Evolutionary conservation across 2,113 vertebrate genomes (phyloP), one percentile per base, ranked within the genome.

Genomic region (Oncorhynchus tshawytscha): DNA sequence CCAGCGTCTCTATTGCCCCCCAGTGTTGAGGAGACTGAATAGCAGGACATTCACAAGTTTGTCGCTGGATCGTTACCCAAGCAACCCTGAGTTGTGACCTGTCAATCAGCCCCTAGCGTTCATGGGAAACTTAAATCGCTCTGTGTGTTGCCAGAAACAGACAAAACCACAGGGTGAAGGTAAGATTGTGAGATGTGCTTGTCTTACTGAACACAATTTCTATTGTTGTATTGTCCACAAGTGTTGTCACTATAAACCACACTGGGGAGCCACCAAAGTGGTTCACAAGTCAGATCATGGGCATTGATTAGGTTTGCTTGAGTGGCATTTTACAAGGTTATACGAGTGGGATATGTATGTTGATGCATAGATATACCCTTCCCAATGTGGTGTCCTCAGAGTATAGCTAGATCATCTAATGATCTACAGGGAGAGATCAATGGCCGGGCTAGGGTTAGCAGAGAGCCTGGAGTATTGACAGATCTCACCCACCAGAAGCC

Each of bases 1-100:
- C 2, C 4, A 13, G 82, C 86, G 64, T 78, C 95, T 92, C 89
- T 90, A 92, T 93, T 97, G 95, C 95, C 95, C 95, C 95, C 96
- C 93, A 93, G 95, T 96, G 96, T 92, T 20, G 51, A 24, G 79
- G 77, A 67, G 59, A 59, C 60, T 86, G 57, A 74, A 39, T 69
- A 27, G 27, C 54, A 31, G 22, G 48, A 39, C 18, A 16, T 73
- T 29, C 9, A 68, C 9, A 2, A 13, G 51, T 67, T 12, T 69
- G 22, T 16, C 54, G 5, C 13, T 20, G 15, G 67, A 48, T 16
- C 9, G 39, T 25, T 34, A 62, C 71, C 18, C 71, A 6, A 12
- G 57, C 71, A 29, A 15, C 39, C 29, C 31, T 13, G 2, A 27
- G 22, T 29, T 49, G 68, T 71, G 60, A n/a, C 24, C 31, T 66